Percentiles rank a stretch among this genome's conserved stretches.
phyloP scores from a whole-genome alignment of 2,888 invertebrate species.

The Gnatocerus cornutus region DNA sequence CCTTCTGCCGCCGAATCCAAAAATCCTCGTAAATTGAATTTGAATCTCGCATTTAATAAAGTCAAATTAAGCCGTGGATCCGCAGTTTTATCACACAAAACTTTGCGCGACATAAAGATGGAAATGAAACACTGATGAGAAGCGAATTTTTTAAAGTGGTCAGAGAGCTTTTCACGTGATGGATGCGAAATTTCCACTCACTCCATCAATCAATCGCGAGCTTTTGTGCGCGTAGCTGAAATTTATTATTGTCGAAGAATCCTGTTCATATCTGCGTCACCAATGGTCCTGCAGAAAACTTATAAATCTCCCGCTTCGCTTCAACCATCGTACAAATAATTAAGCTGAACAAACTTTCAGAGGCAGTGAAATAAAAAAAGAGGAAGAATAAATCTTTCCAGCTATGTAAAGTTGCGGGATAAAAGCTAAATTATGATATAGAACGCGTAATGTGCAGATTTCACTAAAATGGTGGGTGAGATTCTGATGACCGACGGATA shows the following conservation, averaged over 20 bases:
- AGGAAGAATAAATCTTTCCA: constrained; percentile 24
- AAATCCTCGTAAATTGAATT: constrained; percentile 11
- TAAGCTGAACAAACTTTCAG: constrained; percentile 25
- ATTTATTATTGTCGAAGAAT: constrained; percentile 17
- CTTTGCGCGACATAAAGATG: too few relatives aligned
- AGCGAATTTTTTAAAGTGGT: constrained; percentile 15
- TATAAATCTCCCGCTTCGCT: not conserved
- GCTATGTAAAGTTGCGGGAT: constrained; percentile 19
- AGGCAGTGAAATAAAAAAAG: constrained; percentile 13
- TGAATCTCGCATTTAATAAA: constrained; percentile 21
- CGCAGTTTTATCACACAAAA: not conserved
- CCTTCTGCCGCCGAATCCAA: not conserved
- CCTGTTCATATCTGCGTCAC: constrained; percentile 1
- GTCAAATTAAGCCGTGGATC: constrained; percentile 7
- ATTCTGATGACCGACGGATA: not conserved
- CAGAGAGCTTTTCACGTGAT: constrained; percentile 4
- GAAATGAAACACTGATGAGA: not conserved
- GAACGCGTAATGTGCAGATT: not conserved
- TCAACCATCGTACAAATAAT: constrained; percentile 18
- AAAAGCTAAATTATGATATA: constrained; percentile 30
- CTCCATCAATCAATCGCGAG: constrained; percentile 38
- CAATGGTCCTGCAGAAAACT: not conserved
- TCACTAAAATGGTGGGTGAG: not conserved
- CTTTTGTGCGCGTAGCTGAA: constrained; percentile 3
- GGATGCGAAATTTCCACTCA: constrained; percentile 26